These are phyloP conservation scores for Clinocottus analis DNA, from an alignment of 2,113 vertebrate genomes.

Conservation along the genomic window DNA sequence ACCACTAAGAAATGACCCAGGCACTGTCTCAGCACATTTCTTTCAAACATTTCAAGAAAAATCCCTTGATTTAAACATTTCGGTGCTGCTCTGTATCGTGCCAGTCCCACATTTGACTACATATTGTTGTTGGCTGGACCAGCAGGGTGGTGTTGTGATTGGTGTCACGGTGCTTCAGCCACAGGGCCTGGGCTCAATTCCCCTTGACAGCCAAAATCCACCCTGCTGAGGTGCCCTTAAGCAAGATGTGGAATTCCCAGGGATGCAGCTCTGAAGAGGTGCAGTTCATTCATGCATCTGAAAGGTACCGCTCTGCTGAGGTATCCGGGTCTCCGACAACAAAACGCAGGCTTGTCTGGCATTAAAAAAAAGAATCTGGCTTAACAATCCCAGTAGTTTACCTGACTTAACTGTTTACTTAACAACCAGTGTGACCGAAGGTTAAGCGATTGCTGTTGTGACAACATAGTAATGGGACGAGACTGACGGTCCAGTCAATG, in stretches of 20 bases:
- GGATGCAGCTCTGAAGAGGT: slow-evolving; percentile 39
- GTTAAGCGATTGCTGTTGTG: background rate
- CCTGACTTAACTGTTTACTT: background rate
- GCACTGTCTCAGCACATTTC: slow-evolving; percentile 68
- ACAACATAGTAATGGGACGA: too few relatives aligned
- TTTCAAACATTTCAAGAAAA: slow-evolving; percentile 64
- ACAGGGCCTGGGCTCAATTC: slow-evolving; percentile 62
- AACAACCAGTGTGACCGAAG: background rate
- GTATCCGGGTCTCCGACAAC: background rate
- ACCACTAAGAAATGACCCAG: slow-evolving; percentile 58
- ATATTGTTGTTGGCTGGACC: slow-evolving; percentile 76
- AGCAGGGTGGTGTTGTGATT: slow-evolving; percentile 71
- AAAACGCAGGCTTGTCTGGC: background rate
- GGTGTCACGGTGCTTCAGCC: slow-evolving; percentile 67
- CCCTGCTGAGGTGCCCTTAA: slow-evolving; percentile 74
- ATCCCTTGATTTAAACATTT: slow-evolving; percentile 58
- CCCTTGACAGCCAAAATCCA: slow-evolving; percentile 66
- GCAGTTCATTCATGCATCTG: background rate
- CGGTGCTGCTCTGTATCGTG: slow-evolving; percentile 56
- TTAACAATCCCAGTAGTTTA: background rate
- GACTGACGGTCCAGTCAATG: background rate
- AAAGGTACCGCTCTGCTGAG: background rate
- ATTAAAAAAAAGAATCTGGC: background rate
- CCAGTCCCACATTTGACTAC: slow-evolving; percentile 59
- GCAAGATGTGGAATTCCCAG: slow-evolving; percentile 60